Evolutionary conservation across 2,888 invertebrate genomes (phyloP).

Genomic region (Lycia hirtaria): DNA sequence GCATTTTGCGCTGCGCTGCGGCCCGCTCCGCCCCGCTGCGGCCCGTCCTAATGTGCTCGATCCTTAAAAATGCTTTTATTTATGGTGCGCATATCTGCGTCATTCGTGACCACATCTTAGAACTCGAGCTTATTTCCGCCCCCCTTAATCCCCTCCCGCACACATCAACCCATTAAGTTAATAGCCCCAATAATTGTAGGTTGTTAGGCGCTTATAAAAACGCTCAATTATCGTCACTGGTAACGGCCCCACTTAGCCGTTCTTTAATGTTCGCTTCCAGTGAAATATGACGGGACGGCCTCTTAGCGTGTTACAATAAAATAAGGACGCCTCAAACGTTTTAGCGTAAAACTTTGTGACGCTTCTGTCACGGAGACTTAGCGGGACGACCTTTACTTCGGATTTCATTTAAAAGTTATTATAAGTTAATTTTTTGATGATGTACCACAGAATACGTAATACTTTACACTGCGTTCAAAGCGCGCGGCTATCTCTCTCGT

Average conservation of each 20-base stretch:
- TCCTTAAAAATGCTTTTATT: too few species aligned
- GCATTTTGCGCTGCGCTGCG: too few species aligned
- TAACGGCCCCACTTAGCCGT: conserved; percentile 20
- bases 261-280: conserved; percentile 23
- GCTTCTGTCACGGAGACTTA: conserved; percentile 10
- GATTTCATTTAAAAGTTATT: background rate
- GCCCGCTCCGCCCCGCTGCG: too few species aligned
- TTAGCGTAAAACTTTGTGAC: conserved; percentile 14
- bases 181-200: conserved; percentile 11
- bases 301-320: conserved; percentile 24
- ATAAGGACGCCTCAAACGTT: conserved; percentile 22
- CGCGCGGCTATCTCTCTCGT: too few species aligned
- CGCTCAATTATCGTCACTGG: conserved; percentile 22
- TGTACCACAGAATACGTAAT: too few species aligned
- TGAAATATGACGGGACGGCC: conserved; percentile 25
- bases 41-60: too few species aligned
- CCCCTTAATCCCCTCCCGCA: background rate
- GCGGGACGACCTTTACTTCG: conserved; percentile 6
- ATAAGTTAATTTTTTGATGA: too few species aligned
- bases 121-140: background rate
- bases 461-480: too few species aligned
- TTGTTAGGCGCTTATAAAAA: conserved; percentile 23
- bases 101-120: too few species aligned
- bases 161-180: background rate
- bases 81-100: too few species aligned